Evolutionary conservation across 2,797 vertebrate genomes (phyloP), one percentile per base, ranked within the genome.

Genomic region (Danio kyathit): DNA sequence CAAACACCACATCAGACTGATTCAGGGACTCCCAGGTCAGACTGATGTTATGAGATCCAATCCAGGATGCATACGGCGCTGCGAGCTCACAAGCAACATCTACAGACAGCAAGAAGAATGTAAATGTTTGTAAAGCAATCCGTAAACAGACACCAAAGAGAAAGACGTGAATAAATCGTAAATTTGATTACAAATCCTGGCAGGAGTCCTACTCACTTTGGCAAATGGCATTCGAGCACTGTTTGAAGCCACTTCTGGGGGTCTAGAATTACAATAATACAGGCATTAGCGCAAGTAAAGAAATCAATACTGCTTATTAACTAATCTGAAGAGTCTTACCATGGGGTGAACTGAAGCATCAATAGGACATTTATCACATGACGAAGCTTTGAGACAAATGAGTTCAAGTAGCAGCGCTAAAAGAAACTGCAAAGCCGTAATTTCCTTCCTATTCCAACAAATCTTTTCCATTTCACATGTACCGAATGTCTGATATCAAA

Each of bases 21-120:
- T 92, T 95, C 81, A 92, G 87, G 72, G 88, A 9, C 46, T 87
- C 89, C 94, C 94, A 94, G 5, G 88, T 70, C 71, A 95, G 48
- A 5, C 89, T 89, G 85, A 95, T 60, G 52, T 21, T 89, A 41
- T 91, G 87, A 73, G 66, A 89, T 83, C 91, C 89, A 64, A 94
- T 91, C 38, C 57, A 83, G 82, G 91, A 92, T n/a, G 89, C 91
- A 88, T 93, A 92, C 0, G 93, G 93, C 4, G 91, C 85, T 16
- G 75, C 57, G 6, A 91, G 92, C 6, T 83, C 57, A n/a, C 86
- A 75, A 59, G 77, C 74, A 46, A 76, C 83, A 65, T 83, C 92
- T 93, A 29, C 29, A 29, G 29, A 43, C 49, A 40, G 29, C 29
- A 29, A 29, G 6, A 56, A 19, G 6, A 46, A 43, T 9, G 12